A percentile compares a stretch with the other conserved stretches of the same genome.
These are phyloP conservation scores for Leptoclinus maculatus DNA, from an alignment of 2,797 vertebrate species.

Conservation along the genomic window DNA sequence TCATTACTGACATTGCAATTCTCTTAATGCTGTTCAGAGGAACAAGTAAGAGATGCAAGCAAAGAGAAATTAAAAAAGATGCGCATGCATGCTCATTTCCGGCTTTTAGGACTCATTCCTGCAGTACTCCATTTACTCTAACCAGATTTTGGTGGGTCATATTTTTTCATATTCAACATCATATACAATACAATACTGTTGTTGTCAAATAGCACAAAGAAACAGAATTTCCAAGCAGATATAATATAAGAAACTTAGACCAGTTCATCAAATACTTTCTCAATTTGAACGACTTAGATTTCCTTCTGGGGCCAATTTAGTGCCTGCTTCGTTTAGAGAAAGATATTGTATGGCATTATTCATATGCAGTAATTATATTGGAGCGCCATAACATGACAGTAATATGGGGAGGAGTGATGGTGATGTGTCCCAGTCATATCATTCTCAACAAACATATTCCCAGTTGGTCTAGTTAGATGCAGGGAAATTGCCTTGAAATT, in stretches of 20 bases:
- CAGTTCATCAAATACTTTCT: conserved; percentile 81
- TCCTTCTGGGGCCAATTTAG: conserved; percentile 82
- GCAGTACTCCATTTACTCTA: background rate
- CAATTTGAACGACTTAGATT: conserved; percentile 73
- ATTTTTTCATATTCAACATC: conserved; percentile 7
- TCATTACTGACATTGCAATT: conserved; percentile 18
- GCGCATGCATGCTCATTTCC: background rate
- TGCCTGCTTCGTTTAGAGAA: conserved; percentile 76
- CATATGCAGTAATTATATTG: conserved; percentile 90
- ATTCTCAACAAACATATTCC: conserved; percentile 89
- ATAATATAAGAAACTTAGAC: conserved; percentile 72
- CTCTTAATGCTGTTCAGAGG: conserved; percentile 28
- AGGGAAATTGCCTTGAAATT: conserved; percentile 90
- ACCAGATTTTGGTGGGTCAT: conserved; percentile 15
- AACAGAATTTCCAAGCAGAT: conserved; percentile 60
- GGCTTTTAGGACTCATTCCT: background rate
- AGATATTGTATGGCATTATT: conserved; percentile 87
- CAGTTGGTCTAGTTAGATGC: conserved; percentile 92
- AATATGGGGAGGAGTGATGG: conserved; percentile 92
- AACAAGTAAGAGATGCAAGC: conserved; percentile 12
- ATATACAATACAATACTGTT: conserved; percentile 12
- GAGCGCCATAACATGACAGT: conserved; percentile 91
- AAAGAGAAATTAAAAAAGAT: conserved; percentile 18
- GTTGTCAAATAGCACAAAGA: conserved; percentile 53
- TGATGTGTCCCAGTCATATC: conserved; percentile 90